A percentile compares a stretch with the other conserved stretches of the same genome.
phyloP scores from a whole-genome alignment of 2,888 invertebrate species.

The Exocentrus adspersus region DNA sequence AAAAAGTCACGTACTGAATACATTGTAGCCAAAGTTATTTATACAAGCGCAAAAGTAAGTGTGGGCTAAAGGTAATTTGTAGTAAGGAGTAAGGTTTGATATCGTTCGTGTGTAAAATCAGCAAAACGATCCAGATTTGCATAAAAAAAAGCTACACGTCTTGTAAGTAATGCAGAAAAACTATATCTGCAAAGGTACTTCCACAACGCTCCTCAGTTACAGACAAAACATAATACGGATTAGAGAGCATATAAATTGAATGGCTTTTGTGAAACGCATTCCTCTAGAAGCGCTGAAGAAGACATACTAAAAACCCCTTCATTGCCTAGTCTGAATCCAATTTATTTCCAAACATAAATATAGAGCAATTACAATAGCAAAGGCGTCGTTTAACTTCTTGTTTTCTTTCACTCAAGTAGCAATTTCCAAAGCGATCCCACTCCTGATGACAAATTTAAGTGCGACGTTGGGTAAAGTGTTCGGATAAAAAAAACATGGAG shows the following conservation, averaged over 20 bases:
- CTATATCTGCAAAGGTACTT: too few relatives aligned
- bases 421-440: conserved; percentile 1
- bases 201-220: too few relatives aligned
- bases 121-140: too few relatives aligned
- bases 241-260: too few relatives aligned
- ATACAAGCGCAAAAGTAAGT: too few relatives aligned
- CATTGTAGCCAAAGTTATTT: neutral
- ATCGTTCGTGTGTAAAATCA: too few relatives aligned
- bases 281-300: neutral
- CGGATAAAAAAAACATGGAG: neutral
- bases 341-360: neutral
- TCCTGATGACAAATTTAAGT: conserved; percentile 1
- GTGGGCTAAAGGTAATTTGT: too few relatives aligned
- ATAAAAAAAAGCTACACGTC: too few relatives aligned
- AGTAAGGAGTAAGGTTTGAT: too few relatives aligned
- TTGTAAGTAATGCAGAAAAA: too few relatives aligned
- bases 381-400: neutral
- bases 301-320: neutral
- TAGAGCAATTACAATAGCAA: neutral
- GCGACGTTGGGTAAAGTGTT: conserved; percentile 1
- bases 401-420: conserved; percentile 1
- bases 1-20: neutral
- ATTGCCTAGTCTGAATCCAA: neutral
- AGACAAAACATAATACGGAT: too few relatives aligned
- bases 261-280: too few relatives aligned